Percentiles rank a stretch among this genome's conserved stretches.
Evolutionary conservation across 2,113 vertebrate genomes (phyloP).

Genomic region (Dinomys branickii): DNA sequence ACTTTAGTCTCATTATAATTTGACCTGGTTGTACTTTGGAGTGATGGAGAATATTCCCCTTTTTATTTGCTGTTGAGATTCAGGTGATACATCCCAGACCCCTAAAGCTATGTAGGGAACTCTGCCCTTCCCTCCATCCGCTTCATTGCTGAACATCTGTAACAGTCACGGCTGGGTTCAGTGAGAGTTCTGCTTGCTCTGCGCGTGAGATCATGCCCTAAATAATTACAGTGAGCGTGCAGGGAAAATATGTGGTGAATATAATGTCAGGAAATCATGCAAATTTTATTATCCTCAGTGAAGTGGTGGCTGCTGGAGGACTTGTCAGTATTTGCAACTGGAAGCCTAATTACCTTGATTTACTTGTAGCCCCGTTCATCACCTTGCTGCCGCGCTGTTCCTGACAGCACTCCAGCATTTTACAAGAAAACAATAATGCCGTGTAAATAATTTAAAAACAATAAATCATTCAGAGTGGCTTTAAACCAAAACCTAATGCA

Average conservation of each 20-base stretch:
- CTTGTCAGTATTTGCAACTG: slow-evolving; percentile 76
- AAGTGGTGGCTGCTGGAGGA: slow-evolving; percentile 74
- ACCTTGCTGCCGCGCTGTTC: slow-evolving; percentile 65
- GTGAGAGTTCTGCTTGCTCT: slow-evolving; percentile 78
- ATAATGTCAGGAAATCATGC: slow-evolving; percentile 83
- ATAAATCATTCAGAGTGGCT: slow-evolving; percentile 82
- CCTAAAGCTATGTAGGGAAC: slow-evolving; percentile 78
- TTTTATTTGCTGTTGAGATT: slow-evolving; percentile 71
- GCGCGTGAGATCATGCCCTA: slow-evolving; percentile 78
- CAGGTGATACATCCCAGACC: slow-evolving; percentile 74
- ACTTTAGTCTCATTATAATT: slow-evolving; percentile 38
- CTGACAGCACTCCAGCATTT: slow-evolving; percentile 76
- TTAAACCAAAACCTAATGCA: slow-evolving; percentile 80
- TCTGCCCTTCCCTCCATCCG: slow-evolving; percentile 63
- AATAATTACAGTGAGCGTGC: slow-evolving; percentile 76
- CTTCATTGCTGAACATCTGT: slow-evolving; percentile 71
- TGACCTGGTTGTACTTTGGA: slow-evolving; percentile 45
- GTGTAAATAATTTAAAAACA: slow-evolving; percentile 83
- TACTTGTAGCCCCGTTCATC: slow-evolving; percentile 77
- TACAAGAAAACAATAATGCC: slow-evolving; percentile 80
- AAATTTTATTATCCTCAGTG: slow-evolving; percentile 78
- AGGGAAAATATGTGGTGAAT: slow-evolving; percentile 77
- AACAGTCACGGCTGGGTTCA: slow-evolving; percentile 77
- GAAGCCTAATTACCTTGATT: slow-evolving; percentile 80
- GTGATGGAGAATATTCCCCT: slow-evolving; percentile 56